These are phyloP conservation scores for Catamblyrhynchus diadema DNA, from an alignment of 2,797 vertebrate genomes.

Conservation along the genomic window DNA sequence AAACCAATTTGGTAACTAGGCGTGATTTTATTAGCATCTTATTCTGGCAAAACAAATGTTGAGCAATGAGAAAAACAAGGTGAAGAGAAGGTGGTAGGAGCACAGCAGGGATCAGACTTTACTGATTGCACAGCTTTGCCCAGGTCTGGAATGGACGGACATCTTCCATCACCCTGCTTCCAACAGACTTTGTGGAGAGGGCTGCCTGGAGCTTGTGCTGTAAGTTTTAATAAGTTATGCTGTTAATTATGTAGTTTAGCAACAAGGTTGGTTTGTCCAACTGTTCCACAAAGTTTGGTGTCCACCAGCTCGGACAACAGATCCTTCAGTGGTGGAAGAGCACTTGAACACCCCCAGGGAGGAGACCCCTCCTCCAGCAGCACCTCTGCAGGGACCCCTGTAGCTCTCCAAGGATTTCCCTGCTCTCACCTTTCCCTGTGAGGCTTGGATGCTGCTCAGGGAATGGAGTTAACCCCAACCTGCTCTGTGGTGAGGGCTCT, in stretches of 20 bases:
- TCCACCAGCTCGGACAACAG: not conserved
- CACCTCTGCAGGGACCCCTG: not conserved
- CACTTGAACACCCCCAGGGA: not conserved
- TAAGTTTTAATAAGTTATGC: not conserved
- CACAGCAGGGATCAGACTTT: not conserved
- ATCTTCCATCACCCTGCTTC: not conserved
- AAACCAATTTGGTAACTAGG: slow-evolving; percentile 35
- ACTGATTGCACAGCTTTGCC: not conserved
- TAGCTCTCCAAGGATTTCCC: not conserved
- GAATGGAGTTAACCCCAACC: not conserved
- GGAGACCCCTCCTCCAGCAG: not conserved
- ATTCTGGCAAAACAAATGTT: slow-evolving; percentile 51
- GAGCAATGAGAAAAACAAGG: slow-evolving; percentile 45
- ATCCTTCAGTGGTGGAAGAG: not conserved
- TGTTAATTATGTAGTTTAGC: not conserved
- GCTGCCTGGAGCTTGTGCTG: not conserved
- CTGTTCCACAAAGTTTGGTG: not conserved
- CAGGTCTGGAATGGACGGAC: not conserved
- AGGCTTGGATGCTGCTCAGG: not conserved
- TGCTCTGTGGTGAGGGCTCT: not conserved
- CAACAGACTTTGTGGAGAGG: not conserved
- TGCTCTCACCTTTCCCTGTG: not conserved
- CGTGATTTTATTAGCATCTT: slow-evolving; percentile 55
- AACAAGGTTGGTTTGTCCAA: not conserved
- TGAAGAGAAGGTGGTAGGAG: not conserved